phyloP scores from a whole-genome alignment of 1,140 invertebrate species.

The Sipha flava region DNA sequence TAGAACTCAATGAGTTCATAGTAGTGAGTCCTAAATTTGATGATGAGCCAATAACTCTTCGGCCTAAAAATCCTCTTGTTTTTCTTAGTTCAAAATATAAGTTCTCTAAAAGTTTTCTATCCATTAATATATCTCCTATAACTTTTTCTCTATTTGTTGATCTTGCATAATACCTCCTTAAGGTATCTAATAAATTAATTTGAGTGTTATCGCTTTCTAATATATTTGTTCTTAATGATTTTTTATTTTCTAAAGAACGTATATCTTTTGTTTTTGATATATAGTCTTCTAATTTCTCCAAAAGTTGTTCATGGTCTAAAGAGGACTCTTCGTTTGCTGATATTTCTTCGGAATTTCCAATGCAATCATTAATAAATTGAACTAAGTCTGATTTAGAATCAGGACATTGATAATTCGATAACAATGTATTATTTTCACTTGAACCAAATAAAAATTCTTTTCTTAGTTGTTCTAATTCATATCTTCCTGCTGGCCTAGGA shows the following conservation, averaged over 20 bases:
- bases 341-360: slow-evolving; percentile 41
- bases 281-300: slow-evolving; percentile 56
- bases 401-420: slow-evolving; percentile 43
- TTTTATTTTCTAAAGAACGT: background rate
- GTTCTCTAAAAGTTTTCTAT: slow-evolving; percentile 60
- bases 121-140: slow-evolving; percentile 60
- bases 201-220: slow-evolving; percentile 49
- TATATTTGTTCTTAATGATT: slow-evolving; percentile 40
- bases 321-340: slow-evolving; percentile 36
- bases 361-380: slow-evolving; percentile 46
- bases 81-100: slow-evolving; percentile 62
- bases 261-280: slow-evolving; percentile 45
- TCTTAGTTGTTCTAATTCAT: slow-evolving; percentile 57
- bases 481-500: slow-evolving; percentile 46
- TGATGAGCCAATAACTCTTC: slow-evolving; percentile 32
- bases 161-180: slow-evolving; percentile 57
- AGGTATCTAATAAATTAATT: slow-evolving; percentile 54
- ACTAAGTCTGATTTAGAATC: slow-evolving; percentile 35
- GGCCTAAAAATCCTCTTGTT: slow-evolving; percentile 54
- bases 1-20: background rate
- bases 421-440: slow-evolving; percentile 27
- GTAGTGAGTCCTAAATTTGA: background rate
- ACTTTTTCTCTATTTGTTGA: slow-evolving; percentile 56
- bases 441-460: slow-evolving; percentile 51
- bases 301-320: slow-evolving; percentile 54